A percentile compares a stretch with the other conserved stretches of the same genome.
phyloP scores from a whole-genome alignment of 2,797 vertebrate genomes.

The Melanogrammus aeglefinus region DNA sequence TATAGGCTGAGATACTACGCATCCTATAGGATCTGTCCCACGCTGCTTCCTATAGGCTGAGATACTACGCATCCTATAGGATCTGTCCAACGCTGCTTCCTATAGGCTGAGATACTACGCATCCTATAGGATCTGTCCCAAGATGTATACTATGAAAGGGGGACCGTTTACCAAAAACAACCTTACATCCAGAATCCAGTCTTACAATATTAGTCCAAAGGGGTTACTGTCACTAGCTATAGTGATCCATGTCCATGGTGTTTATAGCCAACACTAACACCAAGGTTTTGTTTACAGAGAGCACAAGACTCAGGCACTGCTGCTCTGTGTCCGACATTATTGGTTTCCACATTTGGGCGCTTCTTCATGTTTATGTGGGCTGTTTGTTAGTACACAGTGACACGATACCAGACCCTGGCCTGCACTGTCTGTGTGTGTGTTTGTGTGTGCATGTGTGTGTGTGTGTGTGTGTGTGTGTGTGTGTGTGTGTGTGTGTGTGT shows the following conservation, averaged over 20 bases:
- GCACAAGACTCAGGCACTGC: not conserved
- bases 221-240: not conserved
- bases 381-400: slow-evolving; percentile 1
- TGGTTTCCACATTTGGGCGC: not conserved
- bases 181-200: not conserved
- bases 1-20: no score
- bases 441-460: no score
- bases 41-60: no score
- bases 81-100: no score
- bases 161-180: no score
- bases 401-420: not conserved
- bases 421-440: not conserved
- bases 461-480: no score
- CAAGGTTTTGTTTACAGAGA: not conserved
- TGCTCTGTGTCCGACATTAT: not conserved
- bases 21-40: no score
- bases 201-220: not conserved
- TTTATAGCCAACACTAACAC: not conserved
- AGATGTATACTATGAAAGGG: no score
- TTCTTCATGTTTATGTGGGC: not conserved
- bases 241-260: not conserved
- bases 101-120: no score
- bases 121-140: no score
- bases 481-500: not conserved
- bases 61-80: no score